A percentile compares a stretch with the other conserved stretches of the same genome.
phyloP scores from a whole-genome alignment of 1,140 invertebrate species.

The Eurosta solidaginis region DNA sequence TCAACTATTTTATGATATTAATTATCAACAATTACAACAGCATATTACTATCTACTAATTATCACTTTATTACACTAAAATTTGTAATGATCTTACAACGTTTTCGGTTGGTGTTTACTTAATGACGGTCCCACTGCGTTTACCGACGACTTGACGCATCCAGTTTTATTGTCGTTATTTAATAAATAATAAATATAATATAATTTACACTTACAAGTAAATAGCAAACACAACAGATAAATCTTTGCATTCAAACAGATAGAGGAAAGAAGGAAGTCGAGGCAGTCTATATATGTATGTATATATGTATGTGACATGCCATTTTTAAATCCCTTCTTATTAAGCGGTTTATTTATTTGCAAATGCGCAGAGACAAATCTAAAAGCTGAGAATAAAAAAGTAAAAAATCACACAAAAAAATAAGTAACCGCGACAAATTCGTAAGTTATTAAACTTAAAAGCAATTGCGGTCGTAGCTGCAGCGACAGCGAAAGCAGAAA shows the following conservation, averaged over 20 bases:
- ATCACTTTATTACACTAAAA: background rate
- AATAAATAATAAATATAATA: background rate
- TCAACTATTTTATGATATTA: too few relatives aligned
- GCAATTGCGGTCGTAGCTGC: too few relatives aligned
- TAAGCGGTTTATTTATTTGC: too few relatives aligned
- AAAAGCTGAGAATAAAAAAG: too few relatives aligned
- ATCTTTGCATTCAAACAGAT: too few relatives aligned
- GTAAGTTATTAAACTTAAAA: too few relatives aligned
- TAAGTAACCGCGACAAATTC: too few relatives aligned
- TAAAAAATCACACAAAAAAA: too few relatives aligned
- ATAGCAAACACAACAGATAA: too few relatives aligned
- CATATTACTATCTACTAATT: background rate
- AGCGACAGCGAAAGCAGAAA: too few relatives aligned
- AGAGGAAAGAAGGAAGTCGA: background rate
- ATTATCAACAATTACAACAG: background rate
- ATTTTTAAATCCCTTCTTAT: background rate
- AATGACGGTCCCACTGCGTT: background rate
- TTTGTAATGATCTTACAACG: conserved; percentile 1
- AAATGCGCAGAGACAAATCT: too few relatives aligned
- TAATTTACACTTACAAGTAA: conserved; percentile 8
- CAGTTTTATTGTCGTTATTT: background rate
- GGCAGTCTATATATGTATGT: background rate
- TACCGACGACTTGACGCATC: background rate
- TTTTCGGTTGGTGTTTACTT: conserved; percentile 14
- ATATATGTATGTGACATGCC: background rate